Base-by-base conservation (phyloP, 2,888 invertebrate genomes). In the Tipula confusa region DNA sequence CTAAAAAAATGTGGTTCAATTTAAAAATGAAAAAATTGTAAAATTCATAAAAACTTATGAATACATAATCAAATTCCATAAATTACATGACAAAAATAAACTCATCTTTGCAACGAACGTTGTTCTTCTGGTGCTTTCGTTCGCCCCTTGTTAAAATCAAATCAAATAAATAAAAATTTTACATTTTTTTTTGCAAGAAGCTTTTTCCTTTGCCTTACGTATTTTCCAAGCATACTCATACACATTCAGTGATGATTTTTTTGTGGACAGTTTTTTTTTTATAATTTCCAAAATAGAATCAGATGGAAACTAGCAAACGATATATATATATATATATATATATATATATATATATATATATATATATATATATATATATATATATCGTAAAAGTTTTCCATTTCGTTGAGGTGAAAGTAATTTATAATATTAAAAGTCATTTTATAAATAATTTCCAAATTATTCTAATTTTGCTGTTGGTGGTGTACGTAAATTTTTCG, bases 361-460 rank as follows among this genome's bases (percentile, higher is more conserved):
- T 38, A 38, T 38, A 38, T 38, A 24, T 64, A n/a, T n/a, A n/a
- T n/a, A n/a, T n/a, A n/a, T n/a, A n/a, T n/a, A 43, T 24, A 64
- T n/a, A 38, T n/a, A 64, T 24, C 64, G 24, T 64, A 64, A 64
- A 64, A 64, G 18, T 24, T 64, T 64, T 24, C 24, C 64, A 64
- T 24, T 64, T 64, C 7, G 64, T 18, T 64, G 24, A 64, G 64
- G 64, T 64, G 24, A 64, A 64, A 64, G 64, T 64, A 18, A 64
- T 64, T 64, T 64, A 64, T 18, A 64, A 64, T 64, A 64, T 64
- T 64, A 64, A 64, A 64, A 64, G 64, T 64, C 64, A 64, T 64
- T 64, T 24, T 64, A 64, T 64, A 24, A 64, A 64, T 64, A 64
- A 64, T 64, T 64, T 64, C 9, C 7, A 64, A 64, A 64, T 64